Evolutionary conservation across 2,888 invertebrate species (phyloP), one percentile per base, ranked within the genome.

Genomic region (Chrysopilus asiliformis): DNA sequence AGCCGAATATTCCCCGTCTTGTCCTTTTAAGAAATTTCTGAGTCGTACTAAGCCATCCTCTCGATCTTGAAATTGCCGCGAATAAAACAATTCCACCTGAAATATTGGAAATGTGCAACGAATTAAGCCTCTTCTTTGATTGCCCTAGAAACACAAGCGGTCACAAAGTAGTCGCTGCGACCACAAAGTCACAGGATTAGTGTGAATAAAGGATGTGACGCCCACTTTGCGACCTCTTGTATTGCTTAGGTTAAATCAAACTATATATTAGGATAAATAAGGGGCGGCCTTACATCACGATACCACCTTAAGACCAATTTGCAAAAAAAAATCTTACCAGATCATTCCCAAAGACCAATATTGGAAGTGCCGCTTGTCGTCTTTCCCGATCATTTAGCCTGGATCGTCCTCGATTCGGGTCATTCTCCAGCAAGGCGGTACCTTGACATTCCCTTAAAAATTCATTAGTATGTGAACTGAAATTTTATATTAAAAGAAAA

Each of bases 301-400:
- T n/a, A n/a, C n/a, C n/a, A n/a, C n/a, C n/a, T n/a, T n/a, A n/a
- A n/a, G n/a, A n/a, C n/a, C n/a, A n/a, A n/a, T n/a, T n/a, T n/a
- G n/a, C n/a, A n/a, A n/a, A n/a, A n/a, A n/a, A n/a, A n/a, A n/a
- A n/a, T n/a, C n/a, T n/a, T n/a, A 86, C 93, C 66, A 93, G 61
- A 34, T 84, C 80, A 60, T 79, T 79, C 39, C 91, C 93, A 63
- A 93, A 93, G 27, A 93, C 85, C 36, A 90, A 70, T 51, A 93
- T 89, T 0, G 91, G 87, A 40, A 89, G 60, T 0, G 89, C 85
- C 1, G 93, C 93, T 58, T 91, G 81, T 51, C 86, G 82, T 51
- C 81, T 73, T 57, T 86, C 86, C 35, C 84, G 66, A 52, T 86
- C 86, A 40, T 81, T 84, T 52, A 62, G 68, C 66, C 47, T 76